Percentiles rank a stretch among this genome's conserved stretches.
phyloP scores from a whole-genome alignment of 1,140 invertebrate species.

The Myzus persicae region DNA sequence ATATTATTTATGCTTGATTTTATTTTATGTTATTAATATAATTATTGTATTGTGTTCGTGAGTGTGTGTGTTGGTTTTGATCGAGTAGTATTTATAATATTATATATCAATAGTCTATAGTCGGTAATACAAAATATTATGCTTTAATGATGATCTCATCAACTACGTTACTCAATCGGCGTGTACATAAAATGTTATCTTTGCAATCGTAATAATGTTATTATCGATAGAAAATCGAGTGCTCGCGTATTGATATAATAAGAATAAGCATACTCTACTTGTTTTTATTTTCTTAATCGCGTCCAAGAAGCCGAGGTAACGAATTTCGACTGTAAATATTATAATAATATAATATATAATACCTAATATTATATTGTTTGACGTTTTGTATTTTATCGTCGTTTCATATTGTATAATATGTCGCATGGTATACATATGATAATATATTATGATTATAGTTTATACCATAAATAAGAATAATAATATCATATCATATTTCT shows the following conservation, averaged over 20 bases:
- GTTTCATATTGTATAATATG: neutral
- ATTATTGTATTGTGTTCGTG: neutral
- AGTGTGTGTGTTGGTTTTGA: neutral
- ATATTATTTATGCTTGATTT: neutral
- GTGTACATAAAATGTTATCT: neutral
- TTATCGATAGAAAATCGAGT: neutral
- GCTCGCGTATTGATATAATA: neutral
- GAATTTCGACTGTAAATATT: neutral
- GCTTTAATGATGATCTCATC: conserved; percentile 37
- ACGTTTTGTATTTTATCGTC: neutral
- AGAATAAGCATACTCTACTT: neutral
- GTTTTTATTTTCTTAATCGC: neutral
- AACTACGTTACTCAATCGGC: neutral
- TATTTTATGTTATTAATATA: neutral
- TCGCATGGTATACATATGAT: neutral
- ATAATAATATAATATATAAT: neutral
- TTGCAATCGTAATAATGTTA: neutral
- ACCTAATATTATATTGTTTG: no score
- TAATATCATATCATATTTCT: neutral
- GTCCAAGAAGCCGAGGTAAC: neutral
- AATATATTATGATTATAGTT: neutral
- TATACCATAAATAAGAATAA: neutral
- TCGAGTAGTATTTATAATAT: neutral
- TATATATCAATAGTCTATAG: neutral
- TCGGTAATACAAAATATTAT: neutral